Evolutionary conservation across 1,140 invertebrate species (phyloP), one percentile per base, ranked within the genome.

Genomic region (Drosophila prosaltans): DNA sequence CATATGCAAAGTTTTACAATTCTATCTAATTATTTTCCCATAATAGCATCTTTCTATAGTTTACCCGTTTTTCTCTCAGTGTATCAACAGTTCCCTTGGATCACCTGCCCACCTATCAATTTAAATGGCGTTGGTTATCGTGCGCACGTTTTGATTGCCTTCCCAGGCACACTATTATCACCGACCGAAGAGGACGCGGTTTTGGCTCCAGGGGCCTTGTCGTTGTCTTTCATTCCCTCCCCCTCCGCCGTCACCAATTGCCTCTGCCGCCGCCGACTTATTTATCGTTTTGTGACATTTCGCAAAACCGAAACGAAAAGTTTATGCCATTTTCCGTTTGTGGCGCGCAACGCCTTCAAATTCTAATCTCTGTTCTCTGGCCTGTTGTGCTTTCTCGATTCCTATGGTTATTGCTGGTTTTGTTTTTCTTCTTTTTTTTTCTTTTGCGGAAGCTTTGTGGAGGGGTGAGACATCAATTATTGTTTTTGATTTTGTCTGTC

Each of bases 231-330:
- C 60, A 51, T 65, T 28, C 54, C 55, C 40, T 16, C 32, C 30
- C 24, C 36, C 40, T 43, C 26, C 11, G 0, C 32, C 28, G 21
- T 10, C 24, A 30, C 28, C 28, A 30, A 30, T 3, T 4, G 32
- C 6, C 6, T n/a, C 43, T 16, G 36, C 60, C 39, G 43, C 41
- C 55, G 55, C 62, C 51, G 67, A 59, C 65, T 88, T 88, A 80
- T 88, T 88, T 88, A 88, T 88, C 83, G 77, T 65, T 78, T 54
- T 81, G 83, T 78, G 73, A 88, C 83, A 88, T 80, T 88, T 88
- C 71, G 58, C 32, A 55, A 71, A 82, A 69, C 67, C 61, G 57
- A 26, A 62, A 32, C 62, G 45, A 61, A 75, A 78, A 78, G 57
- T 80, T 86, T 69, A 70, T 70, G 77, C 80, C 83, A 88, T 88